phyloP scores from a whole-genome alignment of 2,888 invertebrate genomes.

The Cheilosia pagana region DNA sequence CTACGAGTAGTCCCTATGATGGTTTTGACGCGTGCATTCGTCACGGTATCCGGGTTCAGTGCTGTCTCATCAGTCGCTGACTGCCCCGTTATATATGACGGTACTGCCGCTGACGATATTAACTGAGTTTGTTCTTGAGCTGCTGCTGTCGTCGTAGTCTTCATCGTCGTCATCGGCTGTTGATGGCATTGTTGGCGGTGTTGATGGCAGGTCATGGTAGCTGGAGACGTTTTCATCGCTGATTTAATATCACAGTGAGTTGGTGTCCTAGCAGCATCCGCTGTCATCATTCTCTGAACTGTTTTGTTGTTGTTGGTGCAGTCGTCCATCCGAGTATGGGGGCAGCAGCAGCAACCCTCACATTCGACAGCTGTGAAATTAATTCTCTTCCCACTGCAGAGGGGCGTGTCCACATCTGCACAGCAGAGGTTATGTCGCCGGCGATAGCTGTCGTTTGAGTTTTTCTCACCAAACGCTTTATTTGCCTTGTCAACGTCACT shows the following conservation, averaged over 20 bases:
- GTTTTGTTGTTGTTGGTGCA: constrained; percentile 21
- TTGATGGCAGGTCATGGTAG: constrained; percentile 61
- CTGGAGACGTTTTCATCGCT: constrained; percentile 47
- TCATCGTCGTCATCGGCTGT: constrained; percentile 22
- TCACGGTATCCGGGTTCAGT: constrained; percentile 56
- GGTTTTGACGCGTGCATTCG: constrained; percentile 63
- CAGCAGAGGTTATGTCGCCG: constrained; percentile 29
- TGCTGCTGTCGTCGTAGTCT: constrained; percentile 1
- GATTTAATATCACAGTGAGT: constrained; percentile 62
- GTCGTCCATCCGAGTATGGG: constrained; percentile 27
- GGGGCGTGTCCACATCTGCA: constrained; percentile 45
- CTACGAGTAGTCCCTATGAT: constrained; percentile 62
- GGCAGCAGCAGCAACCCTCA: constrained; percentile 27
- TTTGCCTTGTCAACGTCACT: constrained; percentile 60
- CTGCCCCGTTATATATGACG: constrained; percentile 35
- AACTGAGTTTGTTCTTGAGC: constrained; percentile 51
- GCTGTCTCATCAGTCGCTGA: constrained; percentile 51
- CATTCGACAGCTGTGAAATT: constrained; percentile 67
- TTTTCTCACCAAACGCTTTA: constrained; percentile 55
- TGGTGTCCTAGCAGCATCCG: constrained; percentile 51
- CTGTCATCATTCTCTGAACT: constrained; percentile 42
- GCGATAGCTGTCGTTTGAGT: constrained; percentile 42
- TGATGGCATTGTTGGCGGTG: constrained; percentile 46
- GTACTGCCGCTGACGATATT: constrained; percentile 51
- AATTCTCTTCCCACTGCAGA: constrained; percentile 36